Percentiles rank a stretch among this genome's conserved stretches.
Evolutionary conservation across 2,113 vertebrate species (phyloP).

Genomic region (Zeus faber): DNA sequence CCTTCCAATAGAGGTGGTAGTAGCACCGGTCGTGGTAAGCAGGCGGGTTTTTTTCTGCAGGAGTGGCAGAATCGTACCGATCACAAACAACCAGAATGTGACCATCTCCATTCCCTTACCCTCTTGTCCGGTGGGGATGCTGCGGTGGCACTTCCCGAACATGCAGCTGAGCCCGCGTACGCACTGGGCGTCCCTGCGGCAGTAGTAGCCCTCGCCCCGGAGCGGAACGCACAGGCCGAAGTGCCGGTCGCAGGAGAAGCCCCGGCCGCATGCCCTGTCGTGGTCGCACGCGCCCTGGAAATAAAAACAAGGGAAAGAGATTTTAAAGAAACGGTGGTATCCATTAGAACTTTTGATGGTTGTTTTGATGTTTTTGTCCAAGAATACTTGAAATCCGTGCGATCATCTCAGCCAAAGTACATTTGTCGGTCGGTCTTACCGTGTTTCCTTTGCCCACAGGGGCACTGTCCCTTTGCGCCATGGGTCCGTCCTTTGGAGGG

Average conservation of each 20-base stretch:
- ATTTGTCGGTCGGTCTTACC: too few relatives aligned
- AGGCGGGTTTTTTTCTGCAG: too few relatives aligned
- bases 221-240: conserved; percentile 80
- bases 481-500: conserved; percentile 63
- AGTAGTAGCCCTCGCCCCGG: conserved; percentile 76
- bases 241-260: conserved; percentile 83
- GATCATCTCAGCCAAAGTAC: too few relatives aligned
- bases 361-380: too few relatives aligned
- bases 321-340: too few relatives aligned
- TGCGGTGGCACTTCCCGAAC: conserved; percentile 84
- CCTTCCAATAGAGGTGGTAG: too few relatives aligned
- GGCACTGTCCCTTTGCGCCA: conserved; percentile 29
- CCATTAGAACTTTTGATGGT: too few relatives aligned
- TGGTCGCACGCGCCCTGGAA: conserved; percentile 72
- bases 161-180: conserved; percentile 81
- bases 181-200: conserved; percentile 81
- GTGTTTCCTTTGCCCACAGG: conserved; percentile 43
- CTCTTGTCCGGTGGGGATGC: conserved; percentile 74
- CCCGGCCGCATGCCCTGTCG: conserved; percentile 67
- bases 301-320: background rate
- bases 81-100: too few relatives aligned
- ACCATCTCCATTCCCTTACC: too few relatives aligned
- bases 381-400: too few relatives aligned
- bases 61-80: too few relatives aligned
- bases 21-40: too few relatives aligned